Evolutionary conservation across 2,797 vertebrate species (phyloP), one percentile per base, ranked within the genome.

Genomic region (Leptatherina wallacei): DNA sequence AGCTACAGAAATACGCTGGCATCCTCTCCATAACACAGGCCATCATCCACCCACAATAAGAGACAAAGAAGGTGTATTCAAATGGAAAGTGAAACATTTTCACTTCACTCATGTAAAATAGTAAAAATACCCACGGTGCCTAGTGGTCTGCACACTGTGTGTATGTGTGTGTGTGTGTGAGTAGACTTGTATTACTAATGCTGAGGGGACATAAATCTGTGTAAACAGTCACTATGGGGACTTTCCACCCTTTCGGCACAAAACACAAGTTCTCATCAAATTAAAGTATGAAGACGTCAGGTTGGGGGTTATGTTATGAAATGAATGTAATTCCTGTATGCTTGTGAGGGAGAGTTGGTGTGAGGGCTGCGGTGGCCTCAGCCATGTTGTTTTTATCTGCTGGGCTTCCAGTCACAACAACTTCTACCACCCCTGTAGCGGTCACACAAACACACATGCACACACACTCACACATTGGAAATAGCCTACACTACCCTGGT

Each of bases 391-490:
- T 85, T n/a, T 83, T 83, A 86, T 80, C 77, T 81, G 67, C 54
- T 35, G n/a, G 62, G 69, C 65, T 72, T 87, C 81, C 78, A 87
- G 80, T 90, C 69, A 81, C 83, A 91, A 82, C 84, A 90, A 80
- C 80, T 70, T 82, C 59, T 80, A 22, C 73, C 76, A 77, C 83
- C 74, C 73, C 75, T 83, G 80, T 61, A 81, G 83, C 76, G 75
- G 73, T 77, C 71, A 66, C 67, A 73, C 61, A 72, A 65, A 74
- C 61, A 77, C 56, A 74, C 71, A 68, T 32, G 30, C 30, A 60
- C 77, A 78, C 74, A 49, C 54, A 65, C 56, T 47, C 65, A 44
- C 47, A 73, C 65, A 55, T 72, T 85, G 67, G 82, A 88, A 90
- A 87, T 73, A 84, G 67, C 85, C 67, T 20, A 67, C 73, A 71